A percentile compares a stretch with the other conserved stretches of the same genome.
Evolutionary conservation across 2,888 invertebrate genomes (phyloP).

Genomic region (Alviniconcha strummeri): DNA sequence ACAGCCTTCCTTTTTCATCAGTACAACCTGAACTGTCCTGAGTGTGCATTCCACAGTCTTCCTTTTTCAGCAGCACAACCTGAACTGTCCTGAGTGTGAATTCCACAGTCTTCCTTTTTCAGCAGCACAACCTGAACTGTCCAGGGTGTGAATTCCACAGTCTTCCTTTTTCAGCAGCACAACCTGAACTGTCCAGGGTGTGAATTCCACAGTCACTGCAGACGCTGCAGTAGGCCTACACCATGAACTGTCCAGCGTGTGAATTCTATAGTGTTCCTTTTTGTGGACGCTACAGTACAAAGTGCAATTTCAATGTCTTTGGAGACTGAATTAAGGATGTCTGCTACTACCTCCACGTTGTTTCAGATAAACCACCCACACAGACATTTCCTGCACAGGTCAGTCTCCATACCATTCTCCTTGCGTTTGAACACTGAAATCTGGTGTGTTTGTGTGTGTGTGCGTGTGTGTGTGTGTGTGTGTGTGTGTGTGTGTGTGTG

Average conservation of each 20-base stretch:
- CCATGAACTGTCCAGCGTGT: too few relatives aligned
- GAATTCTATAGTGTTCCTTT: not conserved
- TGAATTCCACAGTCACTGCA: not conserved
- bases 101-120: not conserved
- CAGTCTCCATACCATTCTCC: not conserved
- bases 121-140: too few relatives aligned
- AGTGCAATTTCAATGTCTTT: not conserved
- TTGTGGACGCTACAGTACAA: not conserved
- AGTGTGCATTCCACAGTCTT: not conserved
- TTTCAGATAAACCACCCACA: too few relatives aligned
- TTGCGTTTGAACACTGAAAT: not conserved
- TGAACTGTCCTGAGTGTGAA: too few relatives aligned
- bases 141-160: too few relatives aligned
- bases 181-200: too few relatives aligned
- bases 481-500: not conserved
- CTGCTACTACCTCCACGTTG: not conserved
- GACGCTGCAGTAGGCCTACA: not conserved
- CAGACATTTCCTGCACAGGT: not conserved
- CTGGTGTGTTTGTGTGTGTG: not conserved
- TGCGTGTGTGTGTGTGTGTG: conserved; percentile 2
- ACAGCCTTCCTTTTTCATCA: too few relatives aligned
- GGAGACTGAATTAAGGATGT: not conserved
- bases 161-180: too few relatives aligned
- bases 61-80: not conserved
- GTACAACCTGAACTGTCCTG: too few relatives aligned